phyloP scores from a whole-genome alignment of 2,113 vertebrate genomes.

The Pycnonotus jocosus region DNA sequence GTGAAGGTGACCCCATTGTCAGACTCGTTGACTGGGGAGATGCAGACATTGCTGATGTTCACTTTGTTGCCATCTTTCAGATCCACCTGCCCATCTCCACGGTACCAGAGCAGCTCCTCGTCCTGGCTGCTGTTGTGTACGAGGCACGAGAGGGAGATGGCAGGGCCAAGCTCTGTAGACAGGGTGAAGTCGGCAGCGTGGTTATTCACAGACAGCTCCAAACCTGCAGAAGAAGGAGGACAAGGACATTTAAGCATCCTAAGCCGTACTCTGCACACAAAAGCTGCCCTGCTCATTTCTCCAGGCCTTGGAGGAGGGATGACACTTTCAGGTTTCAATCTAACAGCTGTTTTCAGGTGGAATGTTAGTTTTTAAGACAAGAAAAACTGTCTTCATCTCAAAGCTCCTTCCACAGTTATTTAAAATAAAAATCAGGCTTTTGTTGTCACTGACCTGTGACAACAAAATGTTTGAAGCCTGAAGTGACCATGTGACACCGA shows the following conservation, averaged over 20 bases:
- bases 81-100: constrained; percentile 15
- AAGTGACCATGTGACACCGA: background rate
- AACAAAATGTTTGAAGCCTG: background rate
- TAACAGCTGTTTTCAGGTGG: background rate
- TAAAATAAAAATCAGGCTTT: background rate
- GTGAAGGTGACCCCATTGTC: constrained; percentile 70
- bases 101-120: constrained; percentile 73
- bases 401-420: background rate
- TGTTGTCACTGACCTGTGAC: background rate
- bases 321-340: background rate
- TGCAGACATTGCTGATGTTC: constrained; percentile 72
- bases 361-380: background rate
- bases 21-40: constrained; percentile 27
- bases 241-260: background rate
- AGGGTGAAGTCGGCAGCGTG: constrained; percentile 18
- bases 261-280: background rate
- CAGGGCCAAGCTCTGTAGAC: accelerated
- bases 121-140: constrained; percentile 46
- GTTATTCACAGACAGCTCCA: constrained; percentile 68
- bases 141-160: constrained; percentile 54
- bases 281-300: background rate
- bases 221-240: constrained; percentile 23
- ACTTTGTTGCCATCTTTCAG: constrained; percentile 67
- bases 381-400: background rate
- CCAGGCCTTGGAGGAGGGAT: background rate